phyloP scores from a whole-genome alignment of 2,888 invertebrate genomes.

The Scotopteryx bipunctaria region DNA sequence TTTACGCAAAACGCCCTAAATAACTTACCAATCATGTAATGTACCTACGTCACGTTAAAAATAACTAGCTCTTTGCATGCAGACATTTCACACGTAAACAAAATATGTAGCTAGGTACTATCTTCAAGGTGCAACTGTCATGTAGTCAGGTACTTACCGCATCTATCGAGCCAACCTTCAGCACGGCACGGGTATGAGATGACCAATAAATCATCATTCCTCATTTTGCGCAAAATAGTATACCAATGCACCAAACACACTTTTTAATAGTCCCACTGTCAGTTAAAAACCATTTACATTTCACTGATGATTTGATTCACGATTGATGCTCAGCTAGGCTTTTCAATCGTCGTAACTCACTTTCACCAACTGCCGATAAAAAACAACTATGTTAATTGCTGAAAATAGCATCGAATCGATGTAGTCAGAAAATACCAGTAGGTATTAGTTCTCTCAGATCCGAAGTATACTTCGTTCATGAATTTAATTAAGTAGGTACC shows the following conservation, averaged over 20 bases:
- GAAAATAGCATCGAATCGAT: slow-evolving; percentile 39
- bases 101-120: slow-evolving; percentile 5
- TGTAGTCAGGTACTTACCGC: slow-evolving; percentile 58
- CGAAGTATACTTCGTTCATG: not conserved
- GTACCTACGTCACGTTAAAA: slow-evolving; percentile 12
- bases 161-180: slow-evolving; percentile 77
- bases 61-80: slow-evolving; percentile 26
- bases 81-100: slow-evolving; percentile 30
- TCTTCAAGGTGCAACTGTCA: not conserved
- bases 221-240: slow-evolving; percentile 66
- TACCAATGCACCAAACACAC: slow-evolving; percentile 42
- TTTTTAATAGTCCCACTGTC: slow-evolving; percentile 38
- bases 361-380: slow-evolving; percentile 74
- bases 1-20: slow-evolving; percentile 71
- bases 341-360: slow-evolving; percentile 59
- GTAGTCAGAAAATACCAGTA: slow-evolving; percentile 37
- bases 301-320: slow-evolving; percentile 49
- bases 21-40: slow-evolving; percentile 55
- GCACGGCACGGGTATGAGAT: slow-evolving; percentile 75
- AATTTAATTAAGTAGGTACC: not conserved
- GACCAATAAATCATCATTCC: slow-evolving; percentile 57
- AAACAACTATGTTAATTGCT: slow-evolving; percentile 45
- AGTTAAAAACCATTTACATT: slow-evolving; percentile 45
- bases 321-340: slow-evolving; percentile 44
- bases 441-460: not conserved